Evolutionary conservation across 1,140 invertebrate species (phyloP).

Genomic region (Lethocerus indicus): DNA sequence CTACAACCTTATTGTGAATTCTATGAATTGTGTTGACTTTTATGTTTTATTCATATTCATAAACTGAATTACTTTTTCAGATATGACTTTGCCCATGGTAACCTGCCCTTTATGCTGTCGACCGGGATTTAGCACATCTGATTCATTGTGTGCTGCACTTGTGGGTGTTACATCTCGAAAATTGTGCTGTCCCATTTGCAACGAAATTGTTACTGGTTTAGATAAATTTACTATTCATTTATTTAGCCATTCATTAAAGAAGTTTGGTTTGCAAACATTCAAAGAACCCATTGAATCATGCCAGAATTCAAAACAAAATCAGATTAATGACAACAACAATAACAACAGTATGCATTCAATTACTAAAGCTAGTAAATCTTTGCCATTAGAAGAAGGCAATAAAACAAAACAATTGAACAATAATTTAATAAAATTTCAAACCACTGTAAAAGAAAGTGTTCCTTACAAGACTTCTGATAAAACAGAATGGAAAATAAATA

Average conservation of each 20-base stretch:
- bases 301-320: neutral
- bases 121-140: conserved; percentile 46
- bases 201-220: conserved; percentile 50
- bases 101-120: conserved; percentile 54
- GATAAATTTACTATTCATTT: conserved; percentile 75
- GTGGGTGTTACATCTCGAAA: conserved; percentile 55
- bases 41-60: no score
- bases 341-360: neutral
- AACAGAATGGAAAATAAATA: neutral
- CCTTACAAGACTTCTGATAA: neutral
- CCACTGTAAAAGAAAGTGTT: neutral
- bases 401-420: no score
- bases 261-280: neutral
- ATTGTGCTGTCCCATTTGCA: conserved; percentile 55
- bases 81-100: conserved; percentile 12
- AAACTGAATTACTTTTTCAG: no score
- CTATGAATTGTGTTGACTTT: no score
- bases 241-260: conserved; percentile 40
- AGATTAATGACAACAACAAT: no score
- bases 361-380: no score
- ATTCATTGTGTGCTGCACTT: conserved; percentile 47
- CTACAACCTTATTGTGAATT: no score
- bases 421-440: neutral
- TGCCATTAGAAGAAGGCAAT: no score
- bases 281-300: neutral